A percentile compares a stretch with the other conserved stretches of the same genome.
Evolutionary conservation across 2,888 invertebrate species (phyloP).

Genomic region (Lycophotia porphyrea): DNA sequence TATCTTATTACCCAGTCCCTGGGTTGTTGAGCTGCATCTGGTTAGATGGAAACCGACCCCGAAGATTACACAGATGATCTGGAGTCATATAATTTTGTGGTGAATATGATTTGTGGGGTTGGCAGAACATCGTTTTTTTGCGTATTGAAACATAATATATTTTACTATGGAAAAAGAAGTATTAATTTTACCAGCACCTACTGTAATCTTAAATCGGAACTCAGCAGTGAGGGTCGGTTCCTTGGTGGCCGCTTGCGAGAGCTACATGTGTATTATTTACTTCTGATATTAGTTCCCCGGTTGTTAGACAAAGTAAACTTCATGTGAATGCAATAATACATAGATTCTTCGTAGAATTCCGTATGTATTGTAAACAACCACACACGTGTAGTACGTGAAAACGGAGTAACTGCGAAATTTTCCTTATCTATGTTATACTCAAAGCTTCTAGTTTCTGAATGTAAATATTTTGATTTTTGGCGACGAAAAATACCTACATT

Average conservation of each 20-base stretch:
- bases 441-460: constrained; percentile 8
- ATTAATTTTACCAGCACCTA: no score
- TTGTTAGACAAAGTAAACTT: not conserved
- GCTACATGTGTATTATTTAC: not conserved
- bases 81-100: no score
- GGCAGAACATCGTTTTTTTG: no score
- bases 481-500: not conserved
- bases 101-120: no score
- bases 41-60: not conserved
- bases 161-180: no score
- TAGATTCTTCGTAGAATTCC: not conserved
- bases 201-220: no score
- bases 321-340: not conserved
- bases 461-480: constrained; percentile 14
- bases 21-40: not conserved
- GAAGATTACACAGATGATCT: no score
- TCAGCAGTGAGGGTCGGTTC: no score
- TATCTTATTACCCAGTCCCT: not conserved
- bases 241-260: not conserved
- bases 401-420: constrained; percentile 1
- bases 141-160: no score
- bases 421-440: constrained; percentile 6
- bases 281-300: not conserved
- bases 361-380: not conserved
- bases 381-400: not conserved